Conservation (phyloP, 2,113 vertebrate species). For the Esox niger region DNA sequence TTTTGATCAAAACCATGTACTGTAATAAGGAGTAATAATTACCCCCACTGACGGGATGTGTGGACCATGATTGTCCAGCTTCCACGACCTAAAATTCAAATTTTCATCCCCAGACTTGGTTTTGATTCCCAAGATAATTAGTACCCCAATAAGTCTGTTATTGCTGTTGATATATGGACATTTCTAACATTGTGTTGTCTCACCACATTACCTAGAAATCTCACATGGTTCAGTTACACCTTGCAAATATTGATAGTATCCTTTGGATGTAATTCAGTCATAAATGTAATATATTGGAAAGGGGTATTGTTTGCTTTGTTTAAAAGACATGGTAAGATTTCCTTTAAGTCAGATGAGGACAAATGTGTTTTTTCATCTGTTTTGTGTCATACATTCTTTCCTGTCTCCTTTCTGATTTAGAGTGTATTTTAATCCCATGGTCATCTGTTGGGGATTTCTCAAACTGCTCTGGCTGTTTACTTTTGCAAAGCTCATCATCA, state of each 20-base stretch:
- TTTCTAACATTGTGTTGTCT: neutral
- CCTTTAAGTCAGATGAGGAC: neutral
- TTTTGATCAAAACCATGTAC: too few relatives aligned
- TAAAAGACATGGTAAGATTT: neutral
- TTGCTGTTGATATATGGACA: neutral
- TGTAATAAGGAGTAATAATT: neutral
- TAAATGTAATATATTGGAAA: too few relatives aligned
- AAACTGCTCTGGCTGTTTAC: neutral
- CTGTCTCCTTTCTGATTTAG: neutral
- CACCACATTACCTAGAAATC: neutral
- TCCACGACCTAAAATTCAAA: neutral
- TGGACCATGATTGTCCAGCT: neutral
- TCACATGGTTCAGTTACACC: neutral
- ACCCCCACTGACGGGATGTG: neutral
- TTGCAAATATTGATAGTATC: neutral
- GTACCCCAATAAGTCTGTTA: neutral
- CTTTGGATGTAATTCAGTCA: neutral
- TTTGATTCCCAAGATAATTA: neutral
- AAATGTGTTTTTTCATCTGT: neutral
- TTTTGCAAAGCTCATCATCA: constrained; percentile 31
- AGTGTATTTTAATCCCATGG: constrained; percentile 6
- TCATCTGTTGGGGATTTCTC: neutral
- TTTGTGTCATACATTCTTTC: neutral
- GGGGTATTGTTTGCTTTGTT: neutral
- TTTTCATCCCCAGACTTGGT: neutral